Conservation (phyloP, 2,113 vertebrate species). For the Alexandromys fortis region DNA sequence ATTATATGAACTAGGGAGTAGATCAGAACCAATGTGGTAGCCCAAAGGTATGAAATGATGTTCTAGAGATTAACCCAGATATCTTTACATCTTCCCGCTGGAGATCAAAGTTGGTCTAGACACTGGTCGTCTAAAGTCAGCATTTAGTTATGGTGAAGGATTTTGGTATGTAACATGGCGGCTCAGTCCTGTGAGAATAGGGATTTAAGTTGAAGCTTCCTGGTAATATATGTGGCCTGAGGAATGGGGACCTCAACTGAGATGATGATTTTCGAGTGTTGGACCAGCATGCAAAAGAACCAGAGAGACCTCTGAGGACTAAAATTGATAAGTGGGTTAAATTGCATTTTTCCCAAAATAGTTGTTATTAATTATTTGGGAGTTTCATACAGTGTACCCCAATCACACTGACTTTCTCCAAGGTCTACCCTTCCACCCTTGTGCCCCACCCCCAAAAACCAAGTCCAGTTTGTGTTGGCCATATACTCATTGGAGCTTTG, state of each 20-base stretch:
- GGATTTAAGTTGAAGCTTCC: background rate
- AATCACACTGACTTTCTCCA: background rate
- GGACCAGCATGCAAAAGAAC: background rate
- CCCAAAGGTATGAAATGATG: background rate
- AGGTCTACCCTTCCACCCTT: background rate
- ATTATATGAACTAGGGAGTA: background rate
- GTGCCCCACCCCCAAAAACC: background rate
- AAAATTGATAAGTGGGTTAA: slow-evolving; percentile 47
- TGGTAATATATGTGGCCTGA: background rate
- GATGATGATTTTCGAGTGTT: background rate
- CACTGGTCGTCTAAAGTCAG: background rate
- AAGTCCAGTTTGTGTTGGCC: background rate
- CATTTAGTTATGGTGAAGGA: background rate
- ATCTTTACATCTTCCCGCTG: background rate
- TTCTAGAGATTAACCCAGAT: background rate
- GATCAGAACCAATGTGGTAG: background rate
- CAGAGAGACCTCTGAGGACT: background rate
- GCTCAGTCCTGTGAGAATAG: background rate
- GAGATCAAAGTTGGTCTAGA: background rate
- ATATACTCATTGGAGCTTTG: background rate
- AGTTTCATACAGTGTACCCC: background rate
- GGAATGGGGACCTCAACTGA: background rate
- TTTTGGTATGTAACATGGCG: background rate
- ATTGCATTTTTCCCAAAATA: background rate
- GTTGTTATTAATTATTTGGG: background rate